Evolutionary conservation across 2,888 invertebrate genomes (phyloP).

Genomic region (Abrostola tripartita): DNA sequence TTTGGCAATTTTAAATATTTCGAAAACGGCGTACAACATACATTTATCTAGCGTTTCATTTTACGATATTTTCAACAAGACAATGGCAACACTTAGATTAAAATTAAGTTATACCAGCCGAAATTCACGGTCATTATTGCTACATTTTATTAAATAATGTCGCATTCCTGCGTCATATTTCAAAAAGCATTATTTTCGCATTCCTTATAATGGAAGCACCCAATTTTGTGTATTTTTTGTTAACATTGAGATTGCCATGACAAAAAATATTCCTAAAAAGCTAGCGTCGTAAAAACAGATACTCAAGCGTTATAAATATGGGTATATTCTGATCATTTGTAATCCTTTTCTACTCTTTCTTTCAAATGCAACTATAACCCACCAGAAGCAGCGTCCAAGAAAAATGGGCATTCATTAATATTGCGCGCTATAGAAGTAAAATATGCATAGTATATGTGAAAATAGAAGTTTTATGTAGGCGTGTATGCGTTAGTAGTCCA

Average conservation of each 20-base stretch:
- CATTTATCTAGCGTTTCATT: slow-evolving; percentile 52
- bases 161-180: slow-evolving; percentile 14
- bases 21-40: slow-evolving; percentile 58
- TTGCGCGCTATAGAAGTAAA: slow-evolving; percentile 44
- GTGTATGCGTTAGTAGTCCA: slow-evolving; percentile 15
- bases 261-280: slow-evolving; percentile 66
- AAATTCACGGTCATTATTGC: slow-evolving; percentile 51
- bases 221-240: slow-evolving; percentile 61
- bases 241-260: slow-evolving; percentile 60
- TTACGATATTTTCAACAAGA: slow-evolving; percentile 55
- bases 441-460: slow-evolving; percentile 23
- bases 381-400: slow-evolving; percentile 88
- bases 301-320: slow-evolving; percentile 57
- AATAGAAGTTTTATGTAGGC: slow-evolving; percentile 26
- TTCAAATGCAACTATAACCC: slow-evolving; percentile 88
- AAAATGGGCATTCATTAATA: slow-evolving; percentile 69
- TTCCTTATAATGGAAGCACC: slow-evolving; percentile 81
- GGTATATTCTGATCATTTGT: slow-evolving; percentile 83
- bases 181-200: slow-evolving; percentile 53
- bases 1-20: slow-evolving; percentile 64
- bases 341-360: slow-evolving; percentile 89
- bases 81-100: slow-evolving; percentile 58
- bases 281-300: slow-evolving; percentile 68
- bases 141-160: slow-evolving; percentile 24
- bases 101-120: slow-evolving; percentile 38